Conservation (phyloP, 1,140 invertebrate genomes). For the Drosophila obscura region DNA sequence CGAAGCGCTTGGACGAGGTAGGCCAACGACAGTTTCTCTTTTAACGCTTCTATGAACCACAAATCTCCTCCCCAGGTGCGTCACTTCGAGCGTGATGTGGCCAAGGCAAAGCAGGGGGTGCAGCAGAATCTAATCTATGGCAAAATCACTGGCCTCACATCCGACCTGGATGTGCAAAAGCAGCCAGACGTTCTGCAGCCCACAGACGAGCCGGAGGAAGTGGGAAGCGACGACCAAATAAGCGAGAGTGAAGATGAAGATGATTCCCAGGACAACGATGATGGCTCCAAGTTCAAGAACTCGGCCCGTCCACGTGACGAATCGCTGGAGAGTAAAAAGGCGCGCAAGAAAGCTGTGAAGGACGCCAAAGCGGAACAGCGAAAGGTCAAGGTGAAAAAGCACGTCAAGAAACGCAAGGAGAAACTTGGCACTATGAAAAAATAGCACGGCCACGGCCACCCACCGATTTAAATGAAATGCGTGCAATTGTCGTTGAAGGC, state of each 20-base stretch:
- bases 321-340: slow-evolving; percentile 93
- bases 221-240: slow-evolving; percentile 79
- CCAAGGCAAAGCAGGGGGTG: slow-evolving; percentile 90
- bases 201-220: not conserved
- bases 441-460: slow-evolving; percentile 13
- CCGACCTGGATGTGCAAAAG: slow-evolving; percentile 89
- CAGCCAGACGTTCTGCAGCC: slow-evolving; percentile 85
- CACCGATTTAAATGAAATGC: not conserved
- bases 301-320: slow-evolving; percentile 92
- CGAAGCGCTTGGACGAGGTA: slow-evolving; percentile 96
- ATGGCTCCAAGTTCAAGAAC: slow-evolving; percentile 87
- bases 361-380: slow-evolving; percentile 95
- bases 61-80: slow-evolving; percentile 87
- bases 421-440: slow-evolving; percentile 85
- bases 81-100: slow-evolving; percentile 95
- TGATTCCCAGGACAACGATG: slow-evolving; percentile 68
- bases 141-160: slow-evolving; percentile 92
- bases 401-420: slow-evolving; percentile 96
- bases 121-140: slow-evolving; percentile 91
- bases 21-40: not conserved
- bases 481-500: too few relatives aligned
- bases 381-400: slow-evolving; percentile 97
- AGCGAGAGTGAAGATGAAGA: slow-evolving; percentile 84
- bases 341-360: slow-evolving; percentile 93
- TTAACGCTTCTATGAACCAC: not conserved